These are phyloP conservation scores for Phengaris arion DNA, from an alignment of 2,888 invertebrate species.

Conservation along the genomic window DNA sequence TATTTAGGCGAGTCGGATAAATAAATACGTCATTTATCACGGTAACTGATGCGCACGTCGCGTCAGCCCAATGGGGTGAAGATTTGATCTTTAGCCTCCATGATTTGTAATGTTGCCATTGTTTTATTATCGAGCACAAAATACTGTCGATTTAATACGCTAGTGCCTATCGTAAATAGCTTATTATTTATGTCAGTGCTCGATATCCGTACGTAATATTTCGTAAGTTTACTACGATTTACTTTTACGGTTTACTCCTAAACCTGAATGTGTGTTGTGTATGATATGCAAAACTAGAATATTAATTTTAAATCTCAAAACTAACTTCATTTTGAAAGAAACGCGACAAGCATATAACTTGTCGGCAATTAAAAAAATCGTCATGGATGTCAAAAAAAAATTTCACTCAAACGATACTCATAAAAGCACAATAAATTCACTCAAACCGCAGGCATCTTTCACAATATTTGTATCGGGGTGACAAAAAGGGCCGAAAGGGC, in stretches of 20 bases:
- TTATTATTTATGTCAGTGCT: background rate
- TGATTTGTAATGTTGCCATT: constrained; percentile 63
- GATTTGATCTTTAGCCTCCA: constrained; percentile 65
- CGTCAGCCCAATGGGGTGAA: constrained; percentile 64
- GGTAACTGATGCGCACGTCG: constrained; percentile 74
- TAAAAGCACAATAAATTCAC: constrained; percentile 71
- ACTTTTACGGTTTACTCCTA: too few relatives aligned
- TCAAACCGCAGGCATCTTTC: constrained; percentile 75
- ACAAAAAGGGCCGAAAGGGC: constrained; percentile 79
- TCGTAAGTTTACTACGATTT: background rate
- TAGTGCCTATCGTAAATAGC: background rate
- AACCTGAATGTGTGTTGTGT: too few relatives aligned
- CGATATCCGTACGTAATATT: background rate
- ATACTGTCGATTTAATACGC: background rate
- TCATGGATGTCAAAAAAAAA: constrained; percentile 61
- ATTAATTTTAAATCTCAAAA: background rate
- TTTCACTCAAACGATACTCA: constrained; percentile 43
- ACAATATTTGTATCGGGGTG: constrained; percentile 78
- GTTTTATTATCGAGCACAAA: constrained; percentile 44
- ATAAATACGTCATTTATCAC: constrained; percentile 80
- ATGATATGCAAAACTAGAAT: background rate
- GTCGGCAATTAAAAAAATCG: constrained; percentile 40
- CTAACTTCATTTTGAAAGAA: background rate
- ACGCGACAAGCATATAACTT: constrained; percentile 4
- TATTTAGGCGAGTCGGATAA: constrained; percentile 79